These are phyloP conservation scores for Zophobas atratus DNA, from an alignment of 1,140 invertebrate species.

Conservation along the genomic window DNA sequence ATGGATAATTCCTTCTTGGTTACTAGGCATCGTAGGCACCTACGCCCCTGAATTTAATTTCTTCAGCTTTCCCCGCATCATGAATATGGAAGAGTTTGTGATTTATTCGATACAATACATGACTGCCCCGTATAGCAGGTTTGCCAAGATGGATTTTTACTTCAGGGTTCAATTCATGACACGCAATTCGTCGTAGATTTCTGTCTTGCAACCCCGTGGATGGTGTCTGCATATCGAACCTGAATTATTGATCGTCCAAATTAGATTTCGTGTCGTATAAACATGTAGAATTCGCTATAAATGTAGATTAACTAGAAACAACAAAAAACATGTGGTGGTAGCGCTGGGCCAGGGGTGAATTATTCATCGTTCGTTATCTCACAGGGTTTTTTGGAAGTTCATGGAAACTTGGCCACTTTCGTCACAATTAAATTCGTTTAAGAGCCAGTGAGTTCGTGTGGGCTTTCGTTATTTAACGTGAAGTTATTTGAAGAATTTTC, in stretches of 20 bases:
- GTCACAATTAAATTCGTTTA: neutral
- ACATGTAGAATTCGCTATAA: conserved; percentile 25
- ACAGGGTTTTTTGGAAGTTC: conserved; percentile 13
- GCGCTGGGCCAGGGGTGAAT: conserved; percentile 10
- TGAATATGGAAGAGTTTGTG: conserved; percentile 40
- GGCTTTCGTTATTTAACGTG: conserved; percentile 19
- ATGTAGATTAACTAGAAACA: conserved; percentile 35
- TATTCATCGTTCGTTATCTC: conserved; percentile 43
- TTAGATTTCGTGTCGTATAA: conserved; percentile 41
- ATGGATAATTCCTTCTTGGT: neutral
- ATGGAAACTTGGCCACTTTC: neutral
- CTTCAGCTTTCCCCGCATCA: conserved; percentile 30
- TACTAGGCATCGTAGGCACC: neutral
- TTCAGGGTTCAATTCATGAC: conserved; percentile 34
- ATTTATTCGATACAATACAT: conserved; percentile 45
- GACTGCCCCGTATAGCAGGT: conserved; percentile 35
- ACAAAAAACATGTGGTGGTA: conserved; percentile 35
- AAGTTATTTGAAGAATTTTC: conserved; percentile 28
- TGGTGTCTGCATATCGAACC: conserved; percentile 26
- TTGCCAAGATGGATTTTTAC: conserved; percentile 37
- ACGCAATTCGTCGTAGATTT: conserved; percentile 45
- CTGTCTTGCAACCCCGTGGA: conserved; percentile 34
- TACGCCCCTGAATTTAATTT: conserved; percentile 30
- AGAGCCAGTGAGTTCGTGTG: conserved; percentile 7
- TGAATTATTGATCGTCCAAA: conserved; percentile 30